A percentile compares a stretch with the other conserved stretches of the same genome.
phyloP scores from a whole-genome alignment of 64 coral and sea anemone species.

The Montipora capricornis region DNA sequence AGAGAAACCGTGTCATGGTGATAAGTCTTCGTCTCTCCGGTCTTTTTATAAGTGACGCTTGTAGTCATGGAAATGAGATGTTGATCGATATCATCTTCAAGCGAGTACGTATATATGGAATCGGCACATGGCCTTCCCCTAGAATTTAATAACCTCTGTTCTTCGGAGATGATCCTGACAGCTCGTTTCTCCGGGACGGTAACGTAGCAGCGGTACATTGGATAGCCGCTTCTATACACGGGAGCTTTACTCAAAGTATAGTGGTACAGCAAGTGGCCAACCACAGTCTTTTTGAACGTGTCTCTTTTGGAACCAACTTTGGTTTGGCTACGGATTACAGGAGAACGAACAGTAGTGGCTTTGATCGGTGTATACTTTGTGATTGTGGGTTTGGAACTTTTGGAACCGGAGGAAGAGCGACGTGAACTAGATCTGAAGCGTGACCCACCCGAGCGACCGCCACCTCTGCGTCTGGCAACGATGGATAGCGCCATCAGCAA shows the following conservation, averaged over 20 bases:
- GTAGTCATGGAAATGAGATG: neutral
- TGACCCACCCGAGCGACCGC: neutral
- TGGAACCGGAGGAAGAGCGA: neutral
- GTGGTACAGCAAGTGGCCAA: neutral
- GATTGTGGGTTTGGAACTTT: neutral
- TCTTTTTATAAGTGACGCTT: neutral
- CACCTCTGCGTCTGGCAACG: neutral
- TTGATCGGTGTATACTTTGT: constrained; percentile 27
- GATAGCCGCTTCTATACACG: neutral
- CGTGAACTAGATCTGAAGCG: too few species aligned
- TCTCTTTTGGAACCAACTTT: neutral
- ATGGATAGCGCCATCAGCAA: neutral
- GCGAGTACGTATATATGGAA: neutral
- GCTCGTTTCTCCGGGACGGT: neutral
- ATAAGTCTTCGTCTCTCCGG: neutral
- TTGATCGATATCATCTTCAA: neutral
- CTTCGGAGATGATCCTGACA: neutral
- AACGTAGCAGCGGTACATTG: neutral
- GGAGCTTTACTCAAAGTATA: neutral
- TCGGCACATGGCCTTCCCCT: neutral
- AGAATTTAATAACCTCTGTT: neutral
- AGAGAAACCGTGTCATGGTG: neutral
- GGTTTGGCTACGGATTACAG: constrained; percentile 16
- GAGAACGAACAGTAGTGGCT: neutral
- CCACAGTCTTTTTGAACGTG: neutral